These are phyloP conservation scores for Pterocles gutturalis DNA, from an alignment of 2,113 vertebrate genomes.

Conservation along the genomic window DNA sequence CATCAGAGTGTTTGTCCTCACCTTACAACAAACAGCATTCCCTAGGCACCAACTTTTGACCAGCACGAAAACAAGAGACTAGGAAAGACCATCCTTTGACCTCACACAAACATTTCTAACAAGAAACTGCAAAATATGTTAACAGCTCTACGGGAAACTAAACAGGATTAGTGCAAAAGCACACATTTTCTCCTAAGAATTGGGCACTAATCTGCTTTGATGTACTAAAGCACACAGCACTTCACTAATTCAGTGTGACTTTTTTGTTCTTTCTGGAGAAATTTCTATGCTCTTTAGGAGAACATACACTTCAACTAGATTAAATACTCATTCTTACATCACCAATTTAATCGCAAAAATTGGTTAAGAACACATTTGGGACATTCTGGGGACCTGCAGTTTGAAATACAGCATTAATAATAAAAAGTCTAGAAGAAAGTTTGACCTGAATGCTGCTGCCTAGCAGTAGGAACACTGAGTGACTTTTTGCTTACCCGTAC, in stretches of 20 bases:
- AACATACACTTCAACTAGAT: background rate
- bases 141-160: background rate
- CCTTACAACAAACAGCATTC: background rate
- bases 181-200: background rate
- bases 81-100: background rate
- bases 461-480: background rate
- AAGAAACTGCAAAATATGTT: background rate
- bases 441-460: background rate
- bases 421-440: background rate
- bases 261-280: background rate
- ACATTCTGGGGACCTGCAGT: background rate
- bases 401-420: background rate
- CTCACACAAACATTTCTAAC: background rate
- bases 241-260: background rate
- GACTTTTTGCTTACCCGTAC: background rate
- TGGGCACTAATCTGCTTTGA: constrained; percentile 3
- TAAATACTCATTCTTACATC: background rate
- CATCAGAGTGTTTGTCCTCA: background rate
- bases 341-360: background rate
- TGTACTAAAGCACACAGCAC: background rate
- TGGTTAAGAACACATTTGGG: background rate
- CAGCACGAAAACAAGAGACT: background rate
- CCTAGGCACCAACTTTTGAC: background rate
- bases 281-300: background rate
- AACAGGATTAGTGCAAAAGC: background rate